phyloP scores from a whole-genome alignment of 2,888 invertebrate species.

The Tolmerus cingulatus region DNA sequence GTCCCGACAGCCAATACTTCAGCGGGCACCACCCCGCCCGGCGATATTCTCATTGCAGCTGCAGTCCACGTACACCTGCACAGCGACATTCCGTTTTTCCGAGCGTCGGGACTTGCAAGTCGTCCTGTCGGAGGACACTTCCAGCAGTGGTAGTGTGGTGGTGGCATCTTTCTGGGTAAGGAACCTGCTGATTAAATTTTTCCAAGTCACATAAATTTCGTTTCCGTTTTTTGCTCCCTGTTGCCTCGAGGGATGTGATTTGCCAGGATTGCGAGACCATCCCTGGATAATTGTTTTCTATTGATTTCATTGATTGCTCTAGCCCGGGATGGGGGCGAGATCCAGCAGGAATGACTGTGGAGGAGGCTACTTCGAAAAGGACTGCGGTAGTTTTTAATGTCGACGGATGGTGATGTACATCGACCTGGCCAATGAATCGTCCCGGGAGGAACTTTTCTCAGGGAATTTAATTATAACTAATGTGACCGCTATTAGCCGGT shows the following conservation, averaged over 20 bases:
- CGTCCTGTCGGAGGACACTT: neutral
- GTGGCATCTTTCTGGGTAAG: neutral
- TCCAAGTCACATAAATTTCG: constrained; percentile 38
- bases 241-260: constrained; percentile 34
- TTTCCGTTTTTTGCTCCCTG: constrained; percentile 19
- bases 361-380: neutral
- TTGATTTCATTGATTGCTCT: constrained; percentile 22
- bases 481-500: constrained; percentile 30
- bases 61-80: neutral
- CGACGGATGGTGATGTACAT: constrained; percentile 2
- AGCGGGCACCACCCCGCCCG: neutral
- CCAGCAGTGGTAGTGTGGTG: neutral
- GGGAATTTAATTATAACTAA: constrained; percentile 33
- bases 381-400: constrained; percentile 4
- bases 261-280: constrained; percentile 27
- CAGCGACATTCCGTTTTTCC: neutral
- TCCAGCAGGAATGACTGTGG: neutral
- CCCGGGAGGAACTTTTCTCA: neutral
- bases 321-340: neutral
- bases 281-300: constrained; percentile 38
- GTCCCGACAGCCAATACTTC: neutral
- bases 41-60: neutral
- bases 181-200: constrained; percentile 39
- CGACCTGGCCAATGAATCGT: neutral
- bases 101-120: neutral